Base-by-base conservation (phyloP, 2,888 invertebrate genomes). In the Alviniconcha strummeri region DNA sequence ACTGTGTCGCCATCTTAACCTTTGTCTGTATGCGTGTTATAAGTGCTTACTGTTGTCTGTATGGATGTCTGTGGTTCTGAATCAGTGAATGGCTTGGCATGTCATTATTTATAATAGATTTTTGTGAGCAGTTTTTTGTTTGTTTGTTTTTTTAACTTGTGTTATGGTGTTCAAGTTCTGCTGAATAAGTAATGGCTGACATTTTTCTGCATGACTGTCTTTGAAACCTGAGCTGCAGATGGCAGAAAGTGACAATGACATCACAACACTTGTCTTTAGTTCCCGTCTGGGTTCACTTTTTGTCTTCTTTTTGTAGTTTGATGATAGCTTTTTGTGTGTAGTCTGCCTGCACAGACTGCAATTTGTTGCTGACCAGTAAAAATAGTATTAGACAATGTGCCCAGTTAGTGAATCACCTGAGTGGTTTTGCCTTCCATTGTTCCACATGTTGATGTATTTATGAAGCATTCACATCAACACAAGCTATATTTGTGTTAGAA, bases 71-170 rank as follows among this genome's bases (percentile, higher is more conserved):
- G 11, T 19, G 9, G 54, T 19, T 75, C 13, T 55, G 75, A 75
- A 15, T 15, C 55, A 17, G 75, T 72, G 75, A 75, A 75, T 75
- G 75, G 75, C 54, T 75, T 55, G 55, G 55, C 75, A 36, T 55
- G 55, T 55, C 36, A 0, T 5, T 6, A 75, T 17, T 75, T n/a
- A 8, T 9, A n/a, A 19, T 52, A 17, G 72, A 13, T 4, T 72
- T 7, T 52, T 13, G 13, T 13, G 11, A 36, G 54, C 13, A 19
- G 1, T 11, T 75, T 15, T 55, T 75, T 72, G 72, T n/a, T n/a
- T n/a, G n/a, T n/a, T n/a, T n/a, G n/a, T 36, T 36, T 36, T 36
- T 36, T 64, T 13, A 9, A 64, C 15, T 64, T 64, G 64, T 36
- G 36, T 36, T 36, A 36, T 36, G 36, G 36, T 36, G 36, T 36